Evolutionary conservation across 2,113 vertebrate genomes (phyloP).

Genomic region (Chamaea fasciata): DNA sequence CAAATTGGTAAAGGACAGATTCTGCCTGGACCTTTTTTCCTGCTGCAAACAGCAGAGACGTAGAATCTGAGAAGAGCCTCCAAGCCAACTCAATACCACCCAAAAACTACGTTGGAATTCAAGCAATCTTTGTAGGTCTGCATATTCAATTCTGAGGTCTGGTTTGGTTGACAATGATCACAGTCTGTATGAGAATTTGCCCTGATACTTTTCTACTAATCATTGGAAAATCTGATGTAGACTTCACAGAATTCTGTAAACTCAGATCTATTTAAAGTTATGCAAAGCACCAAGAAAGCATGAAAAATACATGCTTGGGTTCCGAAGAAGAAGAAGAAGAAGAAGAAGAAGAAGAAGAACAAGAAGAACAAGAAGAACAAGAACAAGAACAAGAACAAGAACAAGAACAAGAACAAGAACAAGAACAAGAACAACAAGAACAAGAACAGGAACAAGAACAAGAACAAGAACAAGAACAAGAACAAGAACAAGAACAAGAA

Average conservation of each 20-base stretch:
- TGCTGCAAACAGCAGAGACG: neutral
- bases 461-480: neutral
- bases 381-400: neutral
- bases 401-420: neutral
- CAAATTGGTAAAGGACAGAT: neutral
- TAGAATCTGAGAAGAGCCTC: neutral
- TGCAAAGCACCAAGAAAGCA: neutral
- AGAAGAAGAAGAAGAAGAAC: neutral
- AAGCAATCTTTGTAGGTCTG: neutral
- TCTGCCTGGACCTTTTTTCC: neutral
- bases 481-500: neutral
- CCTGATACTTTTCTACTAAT: neutral
- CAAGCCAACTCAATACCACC: neutral
- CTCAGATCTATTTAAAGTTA: neutral
- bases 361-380: neutral
- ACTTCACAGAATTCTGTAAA: neutral
- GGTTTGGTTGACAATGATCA: neutral
- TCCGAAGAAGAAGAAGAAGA: neutral
- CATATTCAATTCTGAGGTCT: neutral
- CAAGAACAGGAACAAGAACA: neutral
- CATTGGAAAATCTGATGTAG: neutral
- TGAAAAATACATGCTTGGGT: neutral
- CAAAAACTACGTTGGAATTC: fast-evolving
- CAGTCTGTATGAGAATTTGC: neutral
- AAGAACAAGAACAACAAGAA: neutral